A percentile compares a stretch with the other conserved stretches of the same genome.
Conservation (phyloP, 2,113 vertebrate species). For the Gracilinanus agilis region DNA sequence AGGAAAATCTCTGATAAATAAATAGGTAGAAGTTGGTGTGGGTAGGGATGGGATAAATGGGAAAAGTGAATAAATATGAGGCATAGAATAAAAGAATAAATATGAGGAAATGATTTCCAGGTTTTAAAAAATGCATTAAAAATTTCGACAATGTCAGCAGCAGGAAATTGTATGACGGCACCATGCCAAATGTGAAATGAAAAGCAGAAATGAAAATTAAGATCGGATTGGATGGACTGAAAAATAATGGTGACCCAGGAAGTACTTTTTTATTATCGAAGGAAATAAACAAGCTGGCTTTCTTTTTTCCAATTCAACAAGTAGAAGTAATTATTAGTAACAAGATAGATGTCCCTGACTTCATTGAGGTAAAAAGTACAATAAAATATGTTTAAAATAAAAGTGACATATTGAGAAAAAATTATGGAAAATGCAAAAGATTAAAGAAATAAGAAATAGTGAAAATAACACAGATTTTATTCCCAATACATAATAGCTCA, state of each 20-base stretch:
- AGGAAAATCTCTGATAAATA: neutral
- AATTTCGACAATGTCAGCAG: neutral
- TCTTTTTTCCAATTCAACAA: neutral
- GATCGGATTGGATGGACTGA: neutral
- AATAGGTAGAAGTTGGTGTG: neutral
- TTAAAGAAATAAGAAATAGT: neutral
- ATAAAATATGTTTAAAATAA: neutral
- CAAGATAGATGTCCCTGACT: neutral
- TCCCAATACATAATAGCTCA: neutral
- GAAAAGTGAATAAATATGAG: neutral
- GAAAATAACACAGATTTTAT: neutral
- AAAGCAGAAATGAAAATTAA: neutral
- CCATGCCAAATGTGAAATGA: neutral
- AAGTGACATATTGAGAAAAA: neutral
- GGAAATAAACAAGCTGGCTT: neutral
- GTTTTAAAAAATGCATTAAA: neutral
- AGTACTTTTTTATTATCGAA: neutral
- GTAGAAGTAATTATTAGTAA: neutral
- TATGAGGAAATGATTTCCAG: conserved; percentile 2
- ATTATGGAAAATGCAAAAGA: neutral
- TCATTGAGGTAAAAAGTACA: neutral
- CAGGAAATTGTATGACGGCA: neutral
- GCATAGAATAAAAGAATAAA: neutral
- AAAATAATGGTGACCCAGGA: neutral
- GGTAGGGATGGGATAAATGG: neutral